Base-by-base conservation (phyloP, 2,888 invertebrate genomes). In the Ochropacha duplaris region DNA sequence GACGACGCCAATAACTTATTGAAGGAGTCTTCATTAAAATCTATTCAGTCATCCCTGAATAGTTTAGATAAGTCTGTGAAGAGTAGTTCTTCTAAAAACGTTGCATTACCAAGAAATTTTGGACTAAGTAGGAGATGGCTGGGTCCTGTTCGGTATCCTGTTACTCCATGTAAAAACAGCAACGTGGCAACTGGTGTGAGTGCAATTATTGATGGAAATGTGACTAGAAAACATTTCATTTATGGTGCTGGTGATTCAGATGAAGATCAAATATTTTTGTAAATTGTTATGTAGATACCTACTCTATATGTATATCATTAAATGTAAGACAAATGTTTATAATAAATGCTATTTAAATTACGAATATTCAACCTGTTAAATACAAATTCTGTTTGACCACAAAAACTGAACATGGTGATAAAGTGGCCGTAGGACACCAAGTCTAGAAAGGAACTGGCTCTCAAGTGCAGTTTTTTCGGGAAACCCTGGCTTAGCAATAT, bases 181-280 rank as follows among this genome's bases (percentile, higher is more conserved):
- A 83, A 78, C 65, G 67, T 71, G 54, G 55, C 71, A 58, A 71
- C 76, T 57, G 79, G 78, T 34, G 63, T 73, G 26, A 79, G 84
- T 84, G 87, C 84, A 84, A 85, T 87, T 49, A 72, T 72, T 50
- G 82, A 85, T 52, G 85, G 84, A 59, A 87, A 87, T 77, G 81
- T 90, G 55, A 81, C 87, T 24, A 84, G 84, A 64, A 86, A 84
- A 81, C 91, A 91, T 81, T 90, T 93, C 64, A 79, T 92, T 22
- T 93, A 92, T 71, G 92, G 92, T 77, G 89, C 87, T 78, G 88
- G 90, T 70, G 90, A 91, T 70, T 94, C 94, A 1, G 94, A 94
- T 75, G 94, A 94, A 74, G 94, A 95, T 79, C 95, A 95, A 83
- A 94, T 95, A 84, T 95, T 94, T 92, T 94, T 95, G 83, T 94